Evolutionary conservation across 1,140 invertebrate species (phyloP).

Genomic region (Heterodera schachtii): DNA sequence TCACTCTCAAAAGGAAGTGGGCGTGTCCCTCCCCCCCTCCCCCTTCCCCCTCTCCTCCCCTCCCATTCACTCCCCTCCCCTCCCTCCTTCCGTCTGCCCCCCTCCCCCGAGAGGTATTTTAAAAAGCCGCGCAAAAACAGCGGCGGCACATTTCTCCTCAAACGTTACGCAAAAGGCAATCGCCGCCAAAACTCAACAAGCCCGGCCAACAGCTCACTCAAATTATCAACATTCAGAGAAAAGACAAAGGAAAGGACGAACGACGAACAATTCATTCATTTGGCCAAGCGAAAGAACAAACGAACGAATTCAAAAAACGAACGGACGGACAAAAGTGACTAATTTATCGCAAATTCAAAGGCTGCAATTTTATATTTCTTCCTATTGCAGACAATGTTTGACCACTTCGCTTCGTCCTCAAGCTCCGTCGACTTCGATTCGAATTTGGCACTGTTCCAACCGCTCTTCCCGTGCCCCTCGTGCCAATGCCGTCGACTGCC

Average conservation of each 20-base stretch:
- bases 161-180: slow-evolving; percentile 2
- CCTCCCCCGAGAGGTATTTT: background rate
- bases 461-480: background rate
- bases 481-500: background rate
- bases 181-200: background rate
- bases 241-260: background rate
- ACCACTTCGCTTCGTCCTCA: background rate
- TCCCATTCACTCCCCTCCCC: no score
- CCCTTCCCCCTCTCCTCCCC: background rate
- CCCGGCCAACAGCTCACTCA: background rate
- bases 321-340: background rate
- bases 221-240: background rate
- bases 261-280: background rate
- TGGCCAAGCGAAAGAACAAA: background rate
- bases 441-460: background rate
- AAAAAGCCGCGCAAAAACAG: background rate
- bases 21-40: background rate
- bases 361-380: no score
- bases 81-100: background rate
- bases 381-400: background rate
- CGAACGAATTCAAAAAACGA: background rate
- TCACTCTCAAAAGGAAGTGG: background rate
- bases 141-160: background rate
- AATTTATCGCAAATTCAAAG: background rate
- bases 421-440: background rate